Evolutionary conservation across 2,797 vertebrate species (phyloP).

Genomic region (Numenius phaeopus): DNA sequence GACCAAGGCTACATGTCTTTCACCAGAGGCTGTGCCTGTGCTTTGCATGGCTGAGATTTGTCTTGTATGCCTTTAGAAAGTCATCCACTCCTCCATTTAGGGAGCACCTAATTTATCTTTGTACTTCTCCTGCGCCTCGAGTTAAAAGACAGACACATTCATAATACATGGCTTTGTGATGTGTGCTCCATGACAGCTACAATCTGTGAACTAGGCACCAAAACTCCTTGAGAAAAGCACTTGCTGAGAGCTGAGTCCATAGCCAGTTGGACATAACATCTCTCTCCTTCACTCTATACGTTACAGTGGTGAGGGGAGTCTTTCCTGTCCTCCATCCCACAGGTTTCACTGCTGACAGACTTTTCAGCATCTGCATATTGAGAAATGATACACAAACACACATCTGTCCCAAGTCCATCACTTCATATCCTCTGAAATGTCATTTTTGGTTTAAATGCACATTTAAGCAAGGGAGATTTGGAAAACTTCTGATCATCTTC

Average conservation of each 20-base stretch:
- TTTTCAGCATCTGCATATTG: background rate
- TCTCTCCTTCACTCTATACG: background rate
- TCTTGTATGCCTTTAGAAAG: background rate
- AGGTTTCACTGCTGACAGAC: background rate
- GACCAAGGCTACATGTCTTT: background rate
- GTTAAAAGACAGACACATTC: constrained; percentile 47
- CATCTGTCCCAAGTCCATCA: background rate
- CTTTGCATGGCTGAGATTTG: background rate
- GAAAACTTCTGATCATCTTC: background rate
- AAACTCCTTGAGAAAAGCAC: constrained; percentile 21
- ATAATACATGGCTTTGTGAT: constrained; percentile 52
- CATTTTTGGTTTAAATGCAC: background rate
- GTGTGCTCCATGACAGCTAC: constrained; percentile 59
- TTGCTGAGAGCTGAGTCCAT: background rate
- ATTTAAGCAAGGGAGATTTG: constrained; percentile 1
- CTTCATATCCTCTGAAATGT: background rate
- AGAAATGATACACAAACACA: background rate
- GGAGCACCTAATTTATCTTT: constrained; percentile 25
- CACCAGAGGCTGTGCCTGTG: background rate
- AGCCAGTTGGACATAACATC: background rate
- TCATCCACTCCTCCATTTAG: background rate
- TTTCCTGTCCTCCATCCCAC: background rate
- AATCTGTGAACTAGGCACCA: constrained; percentile 39
- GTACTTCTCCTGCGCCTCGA: background rate
- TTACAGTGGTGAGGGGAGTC: background rate